A percentile compares a stretch with the other conserved stretches of the same genome.
These are phyloP conservation scores for Whitmania pigra DNA, from an alignment of 1,140 invertebrate genomes.

Conservation along the genomic window DNA sequence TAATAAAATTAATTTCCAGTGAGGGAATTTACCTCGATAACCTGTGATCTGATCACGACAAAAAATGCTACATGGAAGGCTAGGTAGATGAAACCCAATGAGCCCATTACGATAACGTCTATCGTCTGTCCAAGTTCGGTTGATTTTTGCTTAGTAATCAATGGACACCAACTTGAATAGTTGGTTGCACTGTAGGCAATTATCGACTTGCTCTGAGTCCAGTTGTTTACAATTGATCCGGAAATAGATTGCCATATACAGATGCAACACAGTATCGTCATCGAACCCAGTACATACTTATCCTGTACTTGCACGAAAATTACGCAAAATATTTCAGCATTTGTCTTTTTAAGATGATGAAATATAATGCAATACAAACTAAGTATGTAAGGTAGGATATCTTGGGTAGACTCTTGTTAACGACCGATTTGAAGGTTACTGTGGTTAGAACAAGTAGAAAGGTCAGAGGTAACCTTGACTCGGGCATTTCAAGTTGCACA, in stretches of 20 bases:
- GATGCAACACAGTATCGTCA: conserved; percentile 26
- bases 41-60: conserved; percentile 25
- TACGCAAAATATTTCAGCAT: neutral
- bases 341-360: neutral
- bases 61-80: conserved; percentile 35
- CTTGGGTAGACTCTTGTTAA: conserved; percentile 23
- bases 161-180: neutral
- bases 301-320: conserved; percentile 22
- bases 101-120: conserved; percentile 31
- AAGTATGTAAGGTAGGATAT: conserved; percentile 26
- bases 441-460: conserved; percentile 37
- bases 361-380: conserved; percentile 8
- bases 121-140: neutral
- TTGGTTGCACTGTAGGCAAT: neutral
- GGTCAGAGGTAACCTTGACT: conserved; percentile 31
- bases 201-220: neutral
- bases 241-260: conserved; percentile 32
- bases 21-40: neutral
- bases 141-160: neutral
- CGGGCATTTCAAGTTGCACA: conserved; percentile 28
- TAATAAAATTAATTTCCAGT: neutral
- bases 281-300: conserved; percentile 29
- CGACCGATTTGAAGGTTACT: conserved; percentile 25
- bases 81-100: conserved; percentile 33
- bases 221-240: conserved; percentile 34